Evolutionary conservation across 2,113 vertebrate species (phyloP), one percentile per base, ranked within the genome.

Genomic region (Gavia stellata): DNA sequence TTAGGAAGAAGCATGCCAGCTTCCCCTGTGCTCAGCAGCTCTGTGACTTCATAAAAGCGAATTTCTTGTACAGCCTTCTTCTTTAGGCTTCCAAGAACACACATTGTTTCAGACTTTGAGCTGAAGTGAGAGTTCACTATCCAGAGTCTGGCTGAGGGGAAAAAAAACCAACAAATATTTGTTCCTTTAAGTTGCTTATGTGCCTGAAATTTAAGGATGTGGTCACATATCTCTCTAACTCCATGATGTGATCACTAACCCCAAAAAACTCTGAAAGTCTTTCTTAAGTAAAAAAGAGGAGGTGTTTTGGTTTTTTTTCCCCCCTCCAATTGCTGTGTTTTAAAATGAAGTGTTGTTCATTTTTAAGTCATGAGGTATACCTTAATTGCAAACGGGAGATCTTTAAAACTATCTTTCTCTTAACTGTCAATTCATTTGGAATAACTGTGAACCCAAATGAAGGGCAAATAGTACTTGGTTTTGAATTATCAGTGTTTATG

Each of bases 401-500:
- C 78, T 85, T 90, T 87, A 92, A 85, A 92, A 34, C 33, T 58
- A n/a, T 85, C 24, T 14, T 29, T 92, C 78, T 88, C 34, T 63
- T 75, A 88, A 71, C 66, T 89, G 38, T 74, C 59, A 61, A 38
- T 75, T 82, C 45, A 77, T 94, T 86, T 85, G 87, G 47, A 87
- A 34, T 81, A 94, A 89, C 89, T 79, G 63, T 75, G 81, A 85
- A 73, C 33, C 42, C 29, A 88, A 66, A 90, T 66, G 85, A 92
- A 94, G 90, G 90, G 84, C 67, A 86, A 90, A 59, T 40, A 80
- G 74, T 68, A 50, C 55, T 88, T 86, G 34, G 49, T 44, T 95
- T 92, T 95, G 84, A 92, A 92, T 95, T 97, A 91, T 88, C 2
- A 6, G 58, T 95, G 53, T 93, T 95, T 92, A 87, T 85, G 40